Evolutionary conservation across 2,797 vertebrate genomes (phyloP), one percentile per base, ranked within the genome.

Genomic region (Cheirogaleus major): DNA sequence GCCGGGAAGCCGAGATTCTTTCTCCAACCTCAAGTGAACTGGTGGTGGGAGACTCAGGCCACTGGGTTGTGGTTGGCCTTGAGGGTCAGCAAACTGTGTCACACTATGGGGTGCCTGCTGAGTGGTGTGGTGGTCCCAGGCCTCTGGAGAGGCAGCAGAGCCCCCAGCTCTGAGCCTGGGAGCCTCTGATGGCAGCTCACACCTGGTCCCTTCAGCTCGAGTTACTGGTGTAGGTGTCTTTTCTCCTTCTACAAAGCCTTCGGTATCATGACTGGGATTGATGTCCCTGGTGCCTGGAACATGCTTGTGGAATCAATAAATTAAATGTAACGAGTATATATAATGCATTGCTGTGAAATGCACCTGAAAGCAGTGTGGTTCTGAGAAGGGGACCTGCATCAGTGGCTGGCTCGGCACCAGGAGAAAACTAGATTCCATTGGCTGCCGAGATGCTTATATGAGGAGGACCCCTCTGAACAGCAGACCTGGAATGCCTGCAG

Each of bases 361-460:
- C 3, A 38, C 15, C 43, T 82, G 23, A 6, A 14, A 27, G 14
- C 23, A 5, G 30, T 7, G 1, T 48, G 69, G 63, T 63, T 69
- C 59, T 17, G 32, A 65, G 85, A 48, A 23, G 41, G 32, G 43
- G 30, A 45, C 8, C 15, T 13, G 61, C 41, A 3, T 72, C 30
- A 7, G 73, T 41, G 52, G 13, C 23, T 69, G 38, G 38, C 38
- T 38, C 1, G 1, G 67, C 41, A 14, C 30, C 0, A 7, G 81
- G 72, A 72, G 25, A n/a, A n/a, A n/a, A 41, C 6, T 0, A 1
- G 14, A 8, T 18, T 55, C 41, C 4, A 23, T 4, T 25, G 0
- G 14, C 22, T 38, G 15, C 14, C 0, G 0, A 23, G 7, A 17
- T 11, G 7, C 12, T 1, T 1, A 0, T 32, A 14, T 35, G 12